A percentile compares a stretch with the other conserved stretches of the same genome.
Conservation (phyloP, 2,888 invertebrate genomes). For the Epinotia nisella region DNA sequence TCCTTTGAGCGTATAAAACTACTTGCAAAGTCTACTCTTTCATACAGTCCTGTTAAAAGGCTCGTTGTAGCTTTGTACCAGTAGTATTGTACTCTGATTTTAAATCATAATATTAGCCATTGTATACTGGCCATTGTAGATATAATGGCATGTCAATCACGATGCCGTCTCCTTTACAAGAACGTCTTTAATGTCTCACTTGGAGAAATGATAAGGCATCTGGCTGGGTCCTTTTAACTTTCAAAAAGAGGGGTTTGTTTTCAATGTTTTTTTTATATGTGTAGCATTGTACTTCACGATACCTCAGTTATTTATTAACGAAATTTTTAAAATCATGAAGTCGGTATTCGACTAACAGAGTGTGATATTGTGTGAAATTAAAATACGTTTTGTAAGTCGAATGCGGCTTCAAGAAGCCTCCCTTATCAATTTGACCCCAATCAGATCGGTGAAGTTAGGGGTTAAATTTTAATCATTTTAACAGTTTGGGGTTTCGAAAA, state of each 20-base stretch:
- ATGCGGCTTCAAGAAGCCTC: neutral
- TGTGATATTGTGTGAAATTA: no score
- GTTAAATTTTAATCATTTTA: neutral
- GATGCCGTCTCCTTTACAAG: neutral
- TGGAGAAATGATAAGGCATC: neutral
- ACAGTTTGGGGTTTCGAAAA: neutral
- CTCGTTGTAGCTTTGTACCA: neutral
- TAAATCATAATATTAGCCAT: conserved; percentile 23
- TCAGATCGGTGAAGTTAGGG: neutral
- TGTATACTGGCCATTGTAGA: conserved; percentile 11
- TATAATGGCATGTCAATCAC: conserved; percentile 7
- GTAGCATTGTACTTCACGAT: no score
- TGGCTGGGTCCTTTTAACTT: no score
- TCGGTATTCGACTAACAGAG: no score
- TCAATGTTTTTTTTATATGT: no score
- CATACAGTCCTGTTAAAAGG: conserved; percentile 1
- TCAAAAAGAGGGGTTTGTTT: no score
- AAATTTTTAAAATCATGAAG: no score
- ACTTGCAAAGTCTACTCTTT: conserved; percentile 20
- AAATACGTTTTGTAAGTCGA: no score
- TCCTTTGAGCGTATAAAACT: neutral
- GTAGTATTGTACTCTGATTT: conserved; percentile 9
- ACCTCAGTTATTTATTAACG: no score
- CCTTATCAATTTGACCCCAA: neutral
- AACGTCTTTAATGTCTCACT: neutral